Base-by-base conservation (phyloP, 1,140 invertebrate genomes). In the Drosophila aff. region DNA sequence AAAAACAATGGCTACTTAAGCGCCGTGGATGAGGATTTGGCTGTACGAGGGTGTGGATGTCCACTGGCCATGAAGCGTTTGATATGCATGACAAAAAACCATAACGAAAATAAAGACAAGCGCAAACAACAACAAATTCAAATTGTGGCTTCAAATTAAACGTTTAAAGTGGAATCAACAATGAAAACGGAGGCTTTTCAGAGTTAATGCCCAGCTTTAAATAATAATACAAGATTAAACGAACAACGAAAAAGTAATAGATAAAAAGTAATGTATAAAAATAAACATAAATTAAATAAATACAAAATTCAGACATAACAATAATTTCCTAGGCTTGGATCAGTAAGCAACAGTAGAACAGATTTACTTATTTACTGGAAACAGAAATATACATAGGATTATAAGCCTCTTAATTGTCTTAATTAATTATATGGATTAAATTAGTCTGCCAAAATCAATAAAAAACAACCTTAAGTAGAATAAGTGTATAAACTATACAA, bases 1-100 rank as follows among this genome's bases (percentile, higher is more conserved):
- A 77, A 83, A 75, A 79, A 85, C 84, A 89, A 89, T 85, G 85
- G 71, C 84, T 89, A 89, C 85, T 89, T 90, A 90, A 79, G 71
- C 68, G 67, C 10, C 59, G 16, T 36, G 46, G 73, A 26, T 49
- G 44, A 52, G 63, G 63, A 43, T 47, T 40, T 50, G 10, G 15
- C 33, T 26, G n/a, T 10, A 15, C 58, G 68, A 10, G 33, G 40
- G 52, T 18, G 44, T 55, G 41, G 66, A 55, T 26, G 15, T 74
- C 63, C 69, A 64, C 69, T 76, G 74, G 40, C 74, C 72, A 68
- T 76, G 71, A 79, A 78, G 46, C 60, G 52, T 72, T 71, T 79
- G 75, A 58, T 79, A 79, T 79, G 76, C 76, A 79, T 79, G 66
- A 79, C 76, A 64, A 66, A 78, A 68, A 71, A 67, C 36, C 67